A percentile compares a stretch with the other conserved stretches of the same genome.
Conservation (phyloP, 1,140 invertebrate species). For the Drosophila novamexicana region DNA sequence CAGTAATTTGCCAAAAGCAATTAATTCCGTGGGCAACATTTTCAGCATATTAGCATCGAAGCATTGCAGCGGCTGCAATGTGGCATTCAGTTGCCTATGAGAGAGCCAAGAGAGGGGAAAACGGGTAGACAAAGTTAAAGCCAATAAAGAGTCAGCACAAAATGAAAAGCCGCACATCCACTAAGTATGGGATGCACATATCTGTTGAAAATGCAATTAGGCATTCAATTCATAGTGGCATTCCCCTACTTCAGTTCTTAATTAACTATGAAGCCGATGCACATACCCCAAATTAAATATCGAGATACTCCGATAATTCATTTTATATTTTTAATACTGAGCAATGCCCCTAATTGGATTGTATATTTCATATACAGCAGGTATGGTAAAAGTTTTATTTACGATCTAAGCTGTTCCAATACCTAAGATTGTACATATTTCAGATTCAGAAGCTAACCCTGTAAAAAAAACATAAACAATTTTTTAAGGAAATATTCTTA, state of each 20-base stretch:
- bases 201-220: constrained; percentile 2
- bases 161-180: constrained; percentile 6
- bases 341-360: too few relatives aligned
- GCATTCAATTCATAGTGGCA: background rate
- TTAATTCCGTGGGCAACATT: constrained; percentile 83
- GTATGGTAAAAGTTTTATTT: too few relatives aligned
- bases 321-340: too few relatives aligned
- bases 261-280: background rate
- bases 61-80: constrained; percentile 72
- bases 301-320: too few relatives aligned
- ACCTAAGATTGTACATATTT: too few relatives aligned
- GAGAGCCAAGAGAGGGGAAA: background rate
- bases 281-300: too few relatives aligned
- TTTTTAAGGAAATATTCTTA: too few relatives aligned
- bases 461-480: too few relatives aligned
- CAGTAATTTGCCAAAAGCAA: constrained; percentile 83
- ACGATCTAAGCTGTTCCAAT: too few relatives aligned
- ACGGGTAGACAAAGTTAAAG: constrained; percentile 1
- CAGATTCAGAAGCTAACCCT: too few relatives aligned
- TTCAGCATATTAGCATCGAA: constrained; percentile 83
- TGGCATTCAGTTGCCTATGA: constrained; percentile 79
- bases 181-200: background rate
- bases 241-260: background rate
- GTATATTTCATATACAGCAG: too few relatives aligned
- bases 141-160: constrained; percentile 23